Evolutionary conservation across 92 coral and sea anemone species (phyloP).

Genomic region (Palythoa caribaeorum): DNA sequence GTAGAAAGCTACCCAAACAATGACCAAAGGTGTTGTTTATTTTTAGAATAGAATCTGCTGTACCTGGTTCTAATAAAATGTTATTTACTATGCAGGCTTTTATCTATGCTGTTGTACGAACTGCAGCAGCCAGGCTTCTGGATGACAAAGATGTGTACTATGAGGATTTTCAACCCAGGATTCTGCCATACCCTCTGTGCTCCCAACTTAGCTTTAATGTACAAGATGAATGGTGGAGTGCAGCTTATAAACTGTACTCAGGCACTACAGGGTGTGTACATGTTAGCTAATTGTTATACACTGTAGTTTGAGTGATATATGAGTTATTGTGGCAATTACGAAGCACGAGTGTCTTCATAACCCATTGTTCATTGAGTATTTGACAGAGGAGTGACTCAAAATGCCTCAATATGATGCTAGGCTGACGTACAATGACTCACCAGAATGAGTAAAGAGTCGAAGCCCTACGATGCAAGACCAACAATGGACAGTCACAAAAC

Average conservation of each 20-base stretch:
- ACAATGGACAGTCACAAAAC: too few relatives aligned
- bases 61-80: not conserved
- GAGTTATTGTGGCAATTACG: too few relatives aligned
- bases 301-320: too few relatives aligned
- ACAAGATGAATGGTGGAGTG: slow-evolving; percentile 96
- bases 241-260: slow-evolving; percentile 87
- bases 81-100: slow-evolving; percentile 75
- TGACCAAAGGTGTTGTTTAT: not conserved
- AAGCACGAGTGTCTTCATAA: too few relatives aligned
- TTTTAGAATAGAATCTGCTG: not conserved
- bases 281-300: not conserved
- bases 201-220: slow-evolving; percentile 70
- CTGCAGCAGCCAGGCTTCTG: slow-evolving; percentile 79
- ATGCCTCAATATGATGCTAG: too few relatives aligned
- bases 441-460: too few relatives aligned
- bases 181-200: slow-evolving; percentile 90
- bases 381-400: too few relatives aligned
- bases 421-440: too few relatives aligned
- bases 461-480: too few relatives aligned
- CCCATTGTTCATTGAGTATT: too few relatives aligned
- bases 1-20: too few relatives aligned
- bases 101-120: slow-evolving; percentile 94
- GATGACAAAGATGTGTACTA: slow-evolving; percentile 87
- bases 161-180: slow-evolving; percentile 87
- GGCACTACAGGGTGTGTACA: slow-evolving; percentile 84